A percentile compares a stretch with the other conserved stretches of the same genome.
Conservation (phyloP, 1,140 invertebrate species). For the Philopotamus ludificatus region DNA sequence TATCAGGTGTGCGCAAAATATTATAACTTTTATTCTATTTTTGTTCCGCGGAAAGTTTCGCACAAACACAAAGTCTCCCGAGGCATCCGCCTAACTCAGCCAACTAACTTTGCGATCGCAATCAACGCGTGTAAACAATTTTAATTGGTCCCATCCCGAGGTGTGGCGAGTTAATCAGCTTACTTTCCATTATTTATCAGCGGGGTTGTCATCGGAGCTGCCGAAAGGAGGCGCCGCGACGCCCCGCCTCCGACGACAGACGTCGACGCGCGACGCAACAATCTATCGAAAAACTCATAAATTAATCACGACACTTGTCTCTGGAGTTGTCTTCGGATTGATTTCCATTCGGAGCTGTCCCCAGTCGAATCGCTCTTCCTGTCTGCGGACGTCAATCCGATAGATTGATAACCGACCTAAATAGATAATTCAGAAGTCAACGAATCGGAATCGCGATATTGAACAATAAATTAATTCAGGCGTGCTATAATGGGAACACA, state of each 20-base stretch:
- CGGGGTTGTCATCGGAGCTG: too few relatives aligned
- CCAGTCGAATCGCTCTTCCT: not conserved
- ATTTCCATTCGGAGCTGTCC: not conserved
- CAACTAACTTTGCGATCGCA: too few relatives aligned
- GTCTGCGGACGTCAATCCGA: not conserved
- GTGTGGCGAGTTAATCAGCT: too few relatives aligned
- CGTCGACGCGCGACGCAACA: not conserved
- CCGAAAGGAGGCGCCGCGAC: too few relatives aligned
- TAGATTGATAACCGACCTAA: not conserved
- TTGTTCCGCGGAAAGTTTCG: not conserved
- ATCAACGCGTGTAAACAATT: too few relatives aligned
- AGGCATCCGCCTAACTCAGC: too few relatives aligned
- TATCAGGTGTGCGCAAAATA: constrained; percentile 28
- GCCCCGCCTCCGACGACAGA: not conserved
- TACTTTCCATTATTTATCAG: too few relatives aligned
- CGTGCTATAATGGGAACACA: too few relatives aligned
- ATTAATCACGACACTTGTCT: not conserved
- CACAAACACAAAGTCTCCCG: too few relatives aligned
- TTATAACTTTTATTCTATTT: constrained; percentile 21
- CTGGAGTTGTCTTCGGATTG: not conserved
- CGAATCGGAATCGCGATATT: not conserved
- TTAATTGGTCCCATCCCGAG: too few relatives aligned
- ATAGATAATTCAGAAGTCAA: not conserved
- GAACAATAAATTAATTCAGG: too few relatives aligned
- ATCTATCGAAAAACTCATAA: not conserved